phyloP scores from a whole-genome alignment of 2,888 invertebrate species.

The Lucinisca nassula region DNA sequence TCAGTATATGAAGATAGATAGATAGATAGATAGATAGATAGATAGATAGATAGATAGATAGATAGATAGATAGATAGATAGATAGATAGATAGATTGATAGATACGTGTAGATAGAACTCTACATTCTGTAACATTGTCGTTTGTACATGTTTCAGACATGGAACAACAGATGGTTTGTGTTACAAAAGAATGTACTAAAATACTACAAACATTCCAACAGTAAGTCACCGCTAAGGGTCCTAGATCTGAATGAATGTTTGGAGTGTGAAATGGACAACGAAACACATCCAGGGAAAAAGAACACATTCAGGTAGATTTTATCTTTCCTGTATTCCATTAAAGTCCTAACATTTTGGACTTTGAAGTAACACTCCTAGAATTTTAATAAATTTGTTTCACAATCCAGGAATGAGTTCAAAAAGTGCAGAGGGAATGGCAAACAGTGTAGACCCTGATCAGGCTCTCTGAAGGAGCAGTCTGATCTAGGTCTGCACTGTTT shows the following conservation, averaged over 20 bases:
- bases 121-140: too few species aligned
- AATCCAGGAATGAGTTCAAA: too few species aligned
- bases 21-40: conserved; percentile 10
- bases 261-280: conserved; percentile 73
- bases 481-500: too few species aligned
- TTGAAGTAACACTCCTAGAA: too few species aligned
- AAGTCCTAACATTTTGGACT: too few species aligned
- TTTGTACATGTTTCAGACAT: conserved; percentile 78
- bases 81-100: not conserved
- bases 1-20: too few species aligned
- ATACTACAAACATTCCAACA: conserved; percentile 83
- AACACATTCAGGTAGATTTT: conserved; percentile 79
- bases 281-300: conserved; percentile 70
- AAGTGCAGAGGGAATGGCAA: too few species aligned
- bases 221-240: conserved; percentile 78
- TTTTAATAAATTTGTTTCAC: too few species aligned
- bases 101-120: too few species aligned
- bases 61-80: conserved; percentile 10
- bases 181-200: conserved; percentile 83
- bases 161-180: conserved; percentile 86
- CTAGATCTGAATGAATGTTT: conserved; percentile 83
- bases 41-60: conserved; percentile 10
- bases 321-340: too few species aligned
- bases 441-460: too few species aligned
- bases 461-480: too few species aligned